These are phyloP conservation scores for Phyllotis vaccarum DNA, from an alignment of 2,797 vertebrate species.

Conservation along the genomic window DNA sequence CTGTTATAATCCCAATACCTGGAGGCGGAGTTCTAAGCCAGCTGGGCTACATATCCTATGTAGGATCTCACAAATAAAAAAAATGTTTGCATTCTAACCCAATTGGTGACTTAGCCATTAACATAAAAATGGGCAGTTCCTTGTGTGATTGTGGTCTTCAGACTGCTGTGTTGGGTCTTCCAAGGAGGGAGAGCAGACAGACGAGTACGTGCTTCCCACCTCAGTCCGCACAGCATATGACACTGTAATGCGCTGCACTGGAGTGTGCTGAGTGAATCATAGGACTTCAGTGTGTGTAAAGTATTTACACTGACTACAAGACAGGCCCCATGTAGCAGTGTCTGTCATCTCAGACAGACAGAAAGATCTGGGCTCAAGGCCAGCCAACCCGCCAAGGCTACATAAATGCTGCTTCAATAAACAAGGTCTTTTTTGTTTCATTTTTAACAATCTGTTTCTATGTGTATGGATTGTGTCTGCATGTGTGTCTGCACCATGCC, in stretches of 20 bases:
- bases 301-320: not conserved
- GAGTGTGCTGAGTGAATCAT: not conserved
- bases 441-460: not conserved
- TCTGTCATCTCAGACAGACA: not conserved
- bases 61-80: not conserved
- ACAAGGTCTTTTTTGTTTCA: not conserved
- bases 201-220: not conserved
- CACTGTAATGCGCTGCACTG: not conserved
- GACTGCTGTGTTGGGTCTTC: not conserved
- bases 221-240: not conserved
- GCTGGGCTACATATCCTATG: not conserved
- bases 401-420: not conserved
- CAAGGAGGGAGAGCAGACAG: not conserved
- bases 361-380: not conserved
- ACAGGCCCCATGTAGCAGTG: not conserved
- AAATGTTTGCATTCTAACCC: not conserved
- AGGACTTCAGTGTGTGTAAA: not conserved
- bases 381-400: not conserved
- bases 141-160: not conserved
- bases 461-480: not conserved
- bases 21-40: not conserved
- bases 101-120: not conserved
- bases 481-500: not conserved
- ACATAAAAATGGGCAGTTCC: not conserved
- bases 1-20: not conserved